Evolutionary conservation across 1,140 invertebrate species (phyloP), one percentile per base, ranked within the genome.

Genomic region (Euwallacea fornicatus): DNA sequence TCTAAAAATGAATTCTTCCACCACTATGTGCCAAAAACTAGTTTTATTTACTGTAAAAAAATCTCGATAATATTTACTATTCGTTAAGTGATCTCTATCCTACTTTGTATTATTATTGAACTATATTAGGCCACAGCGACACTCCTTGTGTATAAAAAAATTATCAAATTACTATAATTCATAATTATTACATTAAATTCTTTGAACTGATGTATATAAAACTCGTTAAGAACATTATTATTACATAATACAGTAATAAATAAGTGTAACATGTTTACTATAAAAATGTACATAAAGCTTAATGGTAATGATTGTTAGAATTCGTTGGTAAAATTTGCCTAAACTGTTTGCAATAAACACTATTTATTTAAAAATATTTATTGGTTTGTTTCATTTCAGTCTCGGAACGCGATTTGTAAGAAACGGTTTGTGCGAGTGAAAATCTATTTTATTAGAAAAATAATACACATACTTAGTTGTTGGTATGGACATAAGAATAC

Each of bases 121-220:
- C 44, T 55, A n/a, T 53, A 58, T 58, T 65, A 50, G 33, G 21
- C 43, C 53, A 66, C 65, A 66, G 13, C 44, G 41, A 58, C 55
- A 56, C 65, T 56, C 50, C 11, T 58, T 50, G 9, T 50, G 46
- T 46, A 63, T 43, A 63, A 42, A 47, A 42, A 41, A 56, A 54
- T 13, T 16, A 16, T 66, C 42, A 55, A 43, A 55, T 41, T 66
- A 55, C 6, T 59, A 54, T 21, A 42, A 58, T 15, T 41, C 7
- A 33, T 44, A 54, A 54, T 66, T 50, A 50, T 7, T 44, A 66
- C 47, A 59, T 44, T 41, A 16, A 68, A 60, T 68, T 43, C 16
- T 69, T 69, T 62, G 67, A 69, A 69, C 67, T 69, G 67, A 69
- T 69, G 67, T 69, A 62, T 69, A 69, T 55, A 69, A 44, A 13